Evolutionary conservation across 2,797 vertebrate genomes (phyloP).

Genomic region (Arnoldichthys spilopterus): DNA sequence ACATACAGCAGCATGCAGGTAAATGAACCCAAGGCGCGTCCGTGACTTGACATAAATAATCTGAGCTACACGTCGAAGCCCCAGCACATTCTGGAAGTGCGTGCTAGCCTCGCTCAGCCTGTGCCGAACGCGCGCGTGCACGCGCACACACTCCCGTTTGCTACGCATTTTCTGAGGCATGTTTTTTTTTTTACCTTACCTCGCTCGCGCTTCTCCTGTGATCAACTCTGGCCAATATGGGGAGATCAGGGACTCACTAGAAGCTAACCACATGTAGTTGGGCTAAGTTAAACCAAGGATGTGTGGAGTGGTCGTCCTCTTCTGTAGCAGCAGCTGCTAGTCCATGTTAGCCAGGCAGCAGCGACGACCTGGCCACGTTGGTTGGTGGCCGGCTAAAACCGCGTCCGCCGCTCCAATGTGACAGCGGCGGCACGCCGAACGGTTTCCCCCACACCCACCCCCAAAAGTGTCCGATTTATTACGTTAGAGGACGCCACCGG

Average conservation of each 20-base stretch:
- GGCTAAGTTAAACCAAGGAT: slow-evolving; percentile 42
- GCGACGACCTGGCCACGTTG: slow-evolving; percentile 61
- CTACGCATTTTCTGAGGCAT: slow-evolving; percentile 21
- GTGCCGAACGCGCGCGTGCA: slow-evolving; percentile 57
- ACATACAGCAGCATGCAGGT: no score
- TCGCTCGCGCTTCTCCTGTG: slow-evolving; percentile 68
- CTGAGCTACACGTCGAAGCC: slow-evolving; percentile 59
- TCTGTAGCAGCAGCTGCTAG: slow-evolving; percentile 35
- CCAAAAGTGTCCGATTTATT: slow-evolving; percentile 20
- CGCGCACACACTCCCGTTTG: no score
- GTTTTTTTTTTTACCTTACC: slow-evolving; percentile 62
- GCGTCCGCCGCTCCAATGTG: slow-evolving; percentile 55
- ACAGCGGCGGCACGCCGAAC: slow-evolving; percentile 69
- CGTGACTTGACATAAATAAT: slow-evolving; percentile 33
- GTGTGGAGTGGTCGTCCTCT: slow-evolving; percentile 43
- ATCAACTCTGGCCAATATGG: slow-evolving; percentile 67
- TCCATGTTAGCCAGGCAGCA: slow-evolving; percentile 31
- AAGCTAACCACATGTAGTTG: slow-evolving; percentile 73
- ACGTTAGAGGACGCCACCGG: slow-evolving; percentile 34
- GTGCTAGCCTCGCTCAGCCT: slow-evolving; percentile 51
- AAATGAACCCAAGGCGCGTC: background rate
- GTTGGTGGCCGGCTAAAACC: slow-evolving; percentile 66
- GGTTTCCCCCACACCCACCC: slow-evolving; percentile 32
- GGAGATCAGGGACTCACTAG: slow-evolving; percentile 73
- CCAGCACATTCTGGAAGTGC: slow-evolving; percentile 57